Percentiles rank a stretch among this genome's conserved stretches.
Evolutionary conservation across 1,140 invertebrate species (phyloP).

Genomic region (Macrobrachium rosenbergii): DNA sequence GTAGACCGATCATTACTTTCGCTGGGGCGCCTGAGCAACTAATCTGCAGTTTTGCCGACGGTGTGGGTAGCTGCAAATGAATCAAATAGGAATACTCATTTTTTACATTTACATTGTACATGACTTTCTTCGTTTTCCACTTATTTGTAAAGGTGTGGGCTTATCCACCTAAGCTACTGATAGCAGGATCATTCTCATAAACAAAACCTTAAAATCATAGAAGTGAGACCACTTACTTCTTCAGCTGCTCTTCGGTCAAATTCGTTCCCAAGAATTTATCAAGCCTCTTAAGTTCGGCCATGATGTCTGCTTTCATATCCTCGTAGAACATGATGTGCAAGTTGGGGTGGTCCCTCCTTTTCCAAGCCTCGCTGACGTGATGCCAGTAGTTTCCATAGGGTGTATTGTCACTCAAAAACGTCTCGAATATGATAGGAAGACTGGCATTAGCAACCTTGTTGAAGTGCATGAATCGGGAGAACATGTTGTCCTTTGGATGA

Average conservation of each 20-base stretch:
- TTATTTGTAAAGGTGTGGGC: too few relatives aligned
- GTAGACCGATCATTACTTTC: too few relatives aligned
- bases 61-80: too few relatives aligned
- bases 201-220: background rate
- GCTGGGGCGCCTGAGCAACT: too few relatives aligned
- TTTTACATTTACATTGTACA: too few relatives aligned
- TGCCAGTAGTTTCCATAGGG: conserved; percentile 25
- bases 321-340: conserved; percentile 55
- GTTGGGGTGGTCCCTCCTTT: conserved; percentile 35
- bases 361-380: conserved; percentile 42
- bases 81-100: too few relatives aligned
- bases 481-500: background rate
- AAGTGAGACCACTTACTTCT: background rate
- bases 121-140: too few relatives aligned
- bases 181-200: background rate
- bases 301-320: conserved; percentile 49
- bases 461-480: background rate
- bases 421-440: background rate
- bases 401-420: background rate
- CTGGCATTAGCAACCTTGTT: background rate
- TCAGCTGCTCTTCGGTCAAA: background rate
- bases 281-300: conserved; percentile 24
- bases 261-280: conserved; percentile 19
- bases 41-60: too few relatives aligned
- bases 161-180: background rate